Evolutionary conservation across 2,113 vertebrate genomes (phyloP).

Genomic region (Leuciscus idus): DNA sequence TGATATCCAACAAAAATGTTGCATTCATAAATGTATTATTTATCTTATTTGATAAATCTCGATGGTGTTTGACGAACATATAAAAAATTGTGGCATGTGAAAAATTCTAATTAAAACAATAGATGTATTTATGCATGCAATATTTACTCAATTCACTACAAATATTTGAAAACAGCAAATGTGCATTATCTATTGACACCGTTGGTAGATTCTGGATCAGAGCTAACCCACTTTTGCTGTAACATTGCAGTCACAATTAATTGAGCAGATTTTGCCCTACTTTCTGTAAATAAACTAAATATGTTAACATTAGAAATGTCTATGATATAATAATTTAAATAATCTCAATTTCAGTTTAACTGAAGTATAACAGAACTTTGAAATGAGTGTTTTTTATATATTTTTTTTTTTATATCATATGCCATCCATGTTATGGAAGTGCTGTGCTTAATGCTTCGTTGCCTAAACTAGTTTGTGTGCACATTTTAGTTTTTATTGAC

Average conservation of each 20-base stretch:
- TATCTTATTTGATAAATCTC: not conserved
- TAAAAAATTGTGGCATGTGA: no score
- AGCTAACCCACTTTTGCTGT: no score
- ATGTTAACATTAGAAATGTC: not conserved
- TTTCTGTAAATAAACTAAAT: not conserved
- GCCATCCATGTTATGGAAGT: not conserved
- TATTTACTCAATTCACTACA: no score
- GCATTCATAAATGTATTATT: not conserved
- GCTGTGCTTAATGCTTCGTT: not conserved
- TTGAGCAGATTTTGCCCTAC: not conserved
- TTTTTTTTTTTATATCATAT: not conserved
- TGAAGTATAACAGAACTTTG: not conserved
- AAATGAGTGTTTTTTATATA: not conserved
- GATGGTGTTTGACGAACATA: no score
- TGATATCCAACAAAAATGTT: not conserved
- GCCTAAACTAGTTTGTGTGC: not conserved
- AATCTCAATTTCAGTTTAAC: not conserved
- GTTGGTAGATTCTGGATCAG: no score
- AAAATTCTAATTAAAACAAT: no score
- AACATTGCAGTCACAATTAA: no score
- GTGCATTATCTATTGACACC: no score
- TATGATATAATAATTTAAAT: no score
- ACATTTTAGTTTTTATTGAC: not conserved
- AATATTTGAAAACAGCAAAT: no score
- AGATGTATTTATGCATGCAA: no score